Percentiles rank a stretch among this genome's conserved stretches.
phyloP scores from a whole-genome alignment of 37 sponge, comb jelly and placozoan species.

The Cladorhizidae sp. region DNA sequence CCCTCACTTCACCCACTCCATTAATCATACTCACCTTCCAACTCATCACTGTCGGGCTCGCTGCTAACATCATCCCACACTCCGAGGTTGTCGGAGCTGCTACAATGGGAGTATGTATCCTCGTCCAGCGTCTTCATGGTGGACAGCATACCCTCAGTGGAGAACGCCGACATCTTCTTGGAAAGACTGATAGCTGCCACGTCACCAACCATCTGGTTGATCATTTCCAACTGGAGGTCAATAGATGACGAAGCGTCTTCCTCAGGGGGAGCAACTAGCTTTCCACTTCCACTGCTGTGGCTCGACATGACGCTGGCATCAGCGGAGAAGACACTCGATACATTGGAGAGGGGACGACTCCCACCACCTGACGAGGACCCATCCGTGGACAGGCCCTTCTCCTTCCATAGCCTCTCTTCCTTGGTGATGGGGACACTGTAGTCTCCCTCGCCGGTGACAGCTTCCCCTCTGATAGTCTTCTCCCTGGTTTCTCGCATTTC shows the following conservation, averaged over 20 bases:
- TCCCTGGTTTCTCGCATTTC: constrained; percentile 6
- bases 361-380: constrained; percentile 14
- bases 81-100: constrained; percentile 51
- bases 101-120: constrained; percentile 13
- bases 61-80: constrained; percentile 57
- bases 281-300: constrained; percentile 23
- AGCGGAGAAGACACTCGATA: constrained; percentile 36
- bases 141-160: not conserved
- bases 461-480: not conserved
- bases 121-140: not conserved
- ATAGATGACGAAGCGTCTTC: constrained; percentile 13
- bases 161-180: not conserved
- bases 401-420: constrained; percentile 24
- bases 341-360: constrained; percentile 42
- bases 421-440: constrained; percentile 23
- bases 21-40: constrained; percentile 1
- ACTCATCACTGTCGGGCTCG: constrained; percentile 24
- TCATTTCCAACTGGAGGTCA: constrained; percentile 17
- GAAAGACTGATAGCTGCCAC: constrained; percentile 5
- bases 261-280: not conserved
- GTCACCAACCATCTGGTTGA: constrained; percentile 33
- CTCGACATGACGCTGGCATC: constrained; percentile 38
- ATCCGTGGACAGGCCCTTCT: constrained; percentile 5
- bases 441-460: constrained; percentile 1
- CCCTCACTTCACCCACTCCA: not conserved